Base-by-base conservation (phyloP, 1,140 invertebrate species). In the Tribolium madens region DNA sequence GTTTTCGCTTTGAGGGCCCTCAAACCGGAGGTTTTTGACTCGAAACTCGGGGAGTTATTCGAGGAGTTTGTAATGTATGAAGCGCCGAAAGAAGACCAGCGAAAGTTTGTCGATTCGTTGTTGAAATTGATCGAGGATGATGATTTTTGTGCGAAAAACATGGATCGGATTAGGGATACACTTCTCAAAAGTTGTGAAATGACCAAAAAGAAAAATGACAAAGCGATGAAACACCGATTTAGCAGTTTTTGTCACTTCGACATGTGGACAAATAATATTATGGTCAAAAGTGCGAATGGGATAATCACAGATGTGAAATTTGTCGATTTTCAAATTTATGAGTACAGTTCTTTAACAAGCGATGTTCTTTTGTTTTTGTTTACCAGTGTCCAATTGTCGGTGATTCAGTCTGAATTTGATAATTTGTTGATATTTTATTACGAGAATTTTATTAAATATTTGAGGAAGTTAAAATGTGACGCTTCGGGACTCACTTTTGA, bases 241-340 rank as follows among this genome's bases (percentile, higher is more conserved):
- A 86, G 86, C 0, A 87, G 87, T 0, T 85, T 89, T 3, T 82
- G 86, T 1, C 91, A 92, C 57, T 82, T 86, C 1, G 91, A 92
- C 82, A 86, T 90, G 17, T 91, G 90, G 91, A 84, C 87, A 1
- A 91, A 91, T 78, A 92, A 92, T 75, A 84, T 90, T 1, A 84
- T 92, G 81, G 57, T 87, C 0, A 86, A 86, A 80, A 87, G 87
- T 71, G 81, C 87, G 78, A 78, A 82, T 6, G 83, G 81, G 0
- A 72, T 83, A 18, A 84, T 88, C 0, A 79, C 84, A 0, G 85
- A 87, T 21, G 76, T 89, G 1, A 91, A 90, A 82, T 86, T 92
- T 46, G 84, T 92, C 0, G 91, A 92, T 80, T 91, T 90, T 76
- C 91, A 92, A 84, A 87, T 88, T 14, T 86, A 86, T 7, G 79